phyloP scores from a whole-genome alignment of 1,140 invertebrate species.

The Uloborus diversus region DNA sequence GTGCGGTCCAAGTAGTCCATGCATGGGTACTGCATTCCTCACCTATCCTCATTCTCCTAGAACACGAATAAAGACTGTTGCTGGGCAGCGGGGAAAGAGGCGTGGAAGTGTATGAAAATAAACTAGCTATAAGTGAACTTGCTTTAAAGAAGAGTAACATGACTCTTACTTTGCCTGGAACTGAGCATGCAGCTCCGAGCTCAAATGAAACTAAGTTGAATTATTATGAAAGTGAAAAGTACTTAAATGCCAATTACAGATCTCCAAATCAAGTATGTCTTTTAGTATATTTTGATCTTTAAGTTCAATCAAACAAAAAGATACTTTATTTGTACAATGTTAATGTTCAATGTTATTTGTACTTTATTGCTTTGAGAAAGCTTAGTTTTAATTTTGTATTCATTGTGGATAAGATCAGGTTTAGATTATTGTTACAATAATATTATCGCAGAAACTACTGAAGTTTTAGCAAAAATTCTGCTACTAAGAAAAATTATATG shows the following conservation, averaged over 20 bases:
- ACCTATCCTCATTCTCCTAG: conserved; percentile 67
- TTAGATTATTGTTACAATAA: too few relatives aligned
- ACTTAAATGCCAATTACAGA: conserved; percentile 35
- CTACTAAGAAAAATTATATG: too few relatives aligned
- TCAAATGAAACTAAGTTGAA: background rate
- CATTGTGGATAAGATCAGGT: too few relatives aligned
- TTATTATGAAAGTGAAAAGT: conserved; percentile 19
- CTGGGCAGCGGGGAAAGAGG: conserved; percentile 27
- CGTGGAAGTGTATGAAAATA: conserved; percentile 64
- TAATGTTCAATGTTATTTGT: background rate
- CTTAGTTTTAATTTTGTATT: too few relatives aligned
- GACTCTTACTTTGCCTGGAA: conserved; percentile 20
- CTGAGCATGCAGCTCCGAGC: background rate
- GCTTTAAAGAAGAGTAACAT: conserved; percentile 3
- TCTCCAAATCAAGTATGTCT: conserved; percentile 28
- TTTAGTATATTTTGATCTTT: too few relatives aligned
- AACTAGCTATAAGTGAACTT: conserved; percentile 64
- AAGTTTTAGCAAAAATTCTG: too few relatives aligned
- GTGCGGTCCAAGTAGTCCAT: conserved; percentile 31
- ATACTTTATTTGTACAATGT: too few relatives aligned
- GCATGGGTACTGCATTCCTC: conserved; percentile 45
- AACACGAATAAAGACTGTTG: conserved; percentile 73
- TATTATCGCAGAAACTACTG: too few relatives aligned
- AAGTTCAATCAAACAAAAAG: too few relatives aligned
- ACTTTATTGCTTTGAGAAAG: too few relatives aligned